A percentile compares a stretch with the other conserved stretches of the same genome.
Evolutionary conservation across 2,888 invertebrate genomes (phyloP).

Genomic region (Bellardia bayeri): DNA sequence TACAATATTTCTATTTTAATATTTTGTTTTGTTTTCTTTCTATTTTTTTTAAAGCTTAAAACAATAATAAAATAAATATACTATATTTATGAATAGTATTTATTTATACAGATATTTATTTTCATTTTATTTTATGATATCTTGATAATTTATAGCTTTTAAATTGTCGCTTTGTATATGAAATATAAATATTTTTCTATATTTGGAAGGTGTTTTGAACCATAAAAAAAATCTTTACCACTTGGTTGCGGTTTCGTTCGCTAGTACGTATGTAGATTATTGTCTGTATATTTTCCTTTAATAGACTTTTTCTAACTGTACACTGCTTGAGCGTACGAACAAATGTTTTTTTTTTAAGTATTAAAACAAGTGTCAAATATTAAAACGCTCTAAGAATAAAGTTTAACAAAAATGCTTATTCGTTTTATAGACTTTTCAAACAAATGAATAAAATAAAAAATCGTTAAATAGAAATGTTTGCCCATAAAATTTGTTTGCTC

Average conservation of each 20-base stretch:
- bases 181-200: constrained; percentile 38
- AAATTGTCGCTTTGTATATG: constrained; percentile 62
- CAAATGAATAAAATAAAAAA: constrained; percentile 23
- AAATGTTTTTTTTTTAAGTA: not conserved
- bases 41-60: constrained; percentile 35
- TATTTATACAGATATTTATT: constrained; percentile 39
- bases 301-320: constrained; percentile 48
- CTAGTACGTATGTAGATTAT: constrained; percentile 39
- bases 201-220: constrained; percentile 54
- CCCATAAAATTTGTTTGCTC: not conserved
- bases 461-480: constrained; percentile 15
- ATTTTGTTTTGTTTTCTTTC: constrained; percentile 25
- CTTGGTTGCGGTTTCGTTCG: constrained; percentile 18
- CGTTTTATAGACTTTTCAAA: constrained; percentile 20
- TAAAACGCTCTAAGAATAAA: constrained; percentile 9
- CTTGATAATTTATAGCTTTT: constrained; percentile 66
- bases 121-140: constrained; percentile 61
- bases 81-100: constrained; percentile 12
- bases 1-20: constrained; percentile 25
- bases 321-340: constrained; percentile 5
- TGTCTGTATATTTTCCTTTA: constrained; percentile 39
- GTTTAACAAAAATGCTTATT: constrained; percentile 32
- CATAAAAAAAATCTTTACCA: constrained; percentile 45
- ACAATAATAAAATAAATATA: constrained; percentile 45
- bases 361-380: constrained; percentile 50